Percentiles rank a stretch among this genome's conserved stretches.
These are phyloP conservation scores for Condylura cristata DNA, from an alignment of 2,113 vertebrate species.

Conservation along the genomic window DNA sequence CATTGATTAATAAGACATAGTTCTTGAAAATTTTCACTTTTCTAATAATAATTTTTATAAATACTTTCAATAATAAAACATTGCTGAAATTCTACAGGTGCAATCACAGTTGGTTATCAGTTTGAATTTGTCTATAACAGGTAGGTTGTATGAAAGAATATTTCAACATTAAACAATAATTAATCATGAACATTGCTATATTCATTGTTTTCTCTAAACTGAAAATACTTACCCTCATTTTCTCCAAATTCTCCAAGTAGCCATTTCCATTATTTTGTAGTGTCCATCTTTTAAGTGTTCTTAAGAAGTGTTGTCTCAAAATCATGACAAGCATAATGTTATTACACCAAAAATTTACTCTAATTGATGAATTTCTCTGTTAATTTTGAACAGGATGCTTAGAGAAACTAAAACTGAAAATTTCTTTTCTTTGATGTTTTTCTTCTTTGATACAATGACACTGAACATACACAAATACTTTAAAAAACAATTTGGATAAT, in stretches of 20 bases:
- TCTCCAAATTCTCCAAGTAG: neutral
- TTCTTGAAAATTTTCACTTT: neutral
- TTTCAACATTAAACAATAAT: neutral
- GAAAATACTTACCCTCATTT: neutral
- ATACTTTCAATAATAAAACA: neutral
- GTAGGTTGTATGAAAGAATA: neutral
- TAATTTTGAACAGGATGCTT: neutral
- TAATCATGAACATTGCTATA: neutral
- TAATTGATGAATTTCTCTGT: neutral
- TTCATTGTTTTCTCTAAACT: neutral
- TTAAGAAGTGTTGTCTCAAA: neutral
- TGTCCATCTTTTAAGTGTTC: neutral
- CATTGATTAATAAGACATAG: constrained; percentile 50
- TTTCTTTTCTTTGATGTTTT: neutral
- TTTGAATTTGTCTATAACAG: neutral
- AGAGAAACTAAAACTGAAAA: neutral
- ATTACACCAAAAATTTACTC: neutral
- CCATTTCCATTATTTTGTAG: neutral
- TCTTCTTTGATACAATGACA: neutral
- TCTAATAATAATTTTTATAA: neutral
- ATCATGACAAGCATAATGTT: neutral
- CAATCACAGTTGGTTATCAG: neutral
- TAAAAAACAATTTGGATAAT: neutral
- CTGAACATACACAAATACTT: neutral
- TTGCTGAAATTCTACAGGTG: neutral